These are phyloP conservation scores for Galleria mellonella DNA, from an alignment of 1,140 invertebrate species.

Conservation along the genomic window DNA sequence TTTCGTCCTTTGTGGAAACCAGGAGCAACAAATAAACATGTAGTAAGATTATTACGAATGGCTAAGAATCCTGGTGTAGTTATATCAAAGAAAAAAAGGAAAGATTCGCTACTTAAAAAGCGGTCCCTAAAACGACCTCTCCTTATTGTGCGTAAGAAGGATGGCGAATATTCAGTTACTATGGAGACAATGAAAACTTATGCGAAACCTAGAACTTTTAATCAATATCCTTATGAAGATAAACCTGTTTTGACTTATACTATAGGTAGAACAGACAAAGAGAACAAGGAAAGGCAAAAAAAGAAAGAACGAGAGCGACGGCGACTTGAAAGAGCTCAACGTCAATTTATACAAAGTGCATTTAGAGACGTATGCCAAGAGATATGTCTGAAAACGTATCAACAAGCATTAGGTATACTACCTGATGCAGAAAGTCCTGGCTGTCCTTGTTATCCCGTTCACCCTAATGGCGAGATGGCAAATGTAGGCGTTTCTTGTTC, in stretches of 20 bases:
- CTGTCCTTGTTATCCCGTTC: constrained; percentile 44
- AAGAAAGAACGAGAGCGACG: constrained; percentile 47
- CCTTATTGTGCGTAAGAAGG: constrained; percentile 50
- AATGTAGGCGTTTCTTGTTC: constrained; percentile 47
- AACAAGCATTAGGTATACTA: constrained; percentile 54
- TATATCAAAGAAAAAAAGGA: constrained; percentile 45
- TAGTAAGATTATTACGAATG: constrained; percentile 48
- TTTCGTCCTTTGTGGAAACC: constrained; percentile 55
- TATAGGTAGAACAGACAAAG: constrained; percentile 59
- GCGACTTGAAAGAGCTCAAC: constrained; percentile 47
- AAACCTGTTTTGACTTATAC: constrained; percentile 52
- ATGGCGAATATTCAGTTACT: constrained; percentile 55
- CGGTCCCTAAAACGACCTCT: constrained; percentile 48
- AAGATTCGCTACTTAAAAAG: constrained; percentile 33
- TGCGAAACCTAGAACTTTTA: constrained; percentile 40
- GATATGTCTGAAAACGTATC: constrained; percentile 62
- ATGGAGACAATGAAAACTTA: constrained; percentile 66
- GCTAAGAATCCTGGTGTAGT: constrained; percentile 46
- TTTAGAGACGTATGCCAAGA: constrained; percentile 60
- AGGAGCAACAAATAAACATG: constrained; percentile 54
- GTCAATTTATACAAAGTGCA: constrained; percentile 52
- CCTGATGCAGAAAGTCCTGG: constrained; percentile 46
- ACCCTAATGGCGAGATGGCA: constrained; percentile 25
- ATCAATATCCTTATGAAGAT: constrained; percentile 61
- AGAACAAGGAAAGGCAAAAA: constrained; percentile 44